A percentile compares a stretch with the other conserved stretches of the same genome.
Conservation (phyloP, 2,888 invertebrate genomes). For the Ypsolopha sequella region DNA sequence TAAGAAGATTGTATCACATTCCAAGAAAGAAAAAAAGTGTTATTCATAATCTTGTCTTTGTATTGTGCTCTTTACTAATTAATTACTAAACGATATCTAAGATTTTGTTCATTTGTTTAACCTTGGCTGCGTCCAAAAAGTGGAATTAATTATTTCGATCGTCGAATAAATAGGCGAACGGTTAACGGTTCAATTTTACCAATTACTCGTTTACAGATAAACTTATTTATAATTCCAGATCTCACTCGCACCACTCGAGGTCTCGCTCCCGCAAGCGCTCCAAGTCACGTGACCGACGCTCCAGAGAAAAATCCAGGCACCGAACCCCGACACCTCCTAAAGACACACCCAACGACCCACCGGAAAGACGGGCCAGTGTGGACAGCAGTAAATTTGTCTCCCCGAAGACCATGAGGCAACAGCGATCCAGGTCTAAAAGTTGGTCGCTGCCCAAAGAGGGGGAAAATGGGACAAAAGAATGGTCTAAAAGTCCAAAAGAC, state of each 20-base stretch:
- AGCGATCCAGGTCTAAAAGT: constrained; percentile 62
- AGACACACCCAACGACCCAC: constrained; percentile 7
- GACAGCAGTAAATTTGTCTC: constrained; percentile 19
- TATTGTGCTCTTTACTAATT: too few relatives aligned
- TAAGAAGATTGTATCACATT: too few relatives aligned
- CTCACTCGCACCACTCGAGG: constrained; percentile 9
- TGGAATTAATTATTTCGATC: too few relatives aligned
- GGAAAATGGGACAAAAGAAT: constrained; percentile 32
- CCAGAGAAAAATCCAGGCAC: constrained; percentile 23
- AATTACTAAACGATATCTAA: too few relatives aligned
- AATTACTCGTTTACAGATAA: neutral
- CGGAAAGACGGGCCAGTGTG: constrained; percentile 9
- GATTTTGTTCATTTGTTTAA: too few relatives aligned
- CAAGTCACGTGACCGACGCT: neutral
- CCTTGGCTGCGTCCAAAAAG: too few relatives aligned
- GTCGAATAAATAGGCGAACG: too few relatives aligned
- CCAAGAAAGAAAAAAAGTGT: too few relatives aligned
- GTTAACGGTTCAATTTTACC: too few relatives aligned
- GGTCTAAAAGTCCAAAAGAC: constrained; percentile 64
- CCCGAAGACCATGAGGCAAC: constrained; percentile 9
- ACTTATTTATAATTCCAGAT: constrained; percentile 8
- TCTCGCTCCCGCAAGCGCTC: too few relatives aligned
- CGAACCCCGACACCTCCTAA: constrained; percentile 10
- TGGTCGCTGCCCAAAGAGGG: constrained; percentile 72
- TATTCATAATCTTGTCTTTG: too few relatives aligned